A percentile compares a stretch with the other conserved stretches of the same genome.
phyloP scores from a whole-genome alignment of 1,140 invertebrate genomes.

The Tetragonula clypearis region DNA sequence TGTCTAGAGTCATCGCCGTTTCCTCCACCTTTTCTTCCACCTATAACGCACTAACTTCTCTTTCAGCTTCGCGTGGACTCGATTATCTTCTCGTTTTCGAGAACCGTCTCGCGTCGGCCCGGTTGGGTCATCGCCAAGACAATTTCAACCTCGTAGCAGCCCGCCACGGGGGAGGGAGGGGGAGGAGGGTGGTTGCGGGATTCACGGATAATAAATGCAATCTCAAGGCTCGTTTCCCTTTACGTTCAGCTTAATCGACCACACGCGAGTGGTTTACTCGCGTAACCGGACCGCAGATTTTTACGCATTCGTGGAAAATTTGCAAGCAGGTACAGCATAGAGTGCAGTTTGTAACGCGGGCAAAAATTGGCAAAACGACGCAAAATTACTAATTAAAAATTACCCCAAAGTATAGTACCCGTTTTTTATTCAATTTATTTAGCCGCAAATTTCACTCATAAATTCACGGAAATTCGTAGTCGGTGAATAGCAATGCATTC shows the following conservation, averaged over 20 bases:
- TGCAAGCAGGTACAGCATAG: background rate
- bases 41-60: slow-evolving; percentile 58
- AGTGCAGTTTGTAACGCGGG: background rate
- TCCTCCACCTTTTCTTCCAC: background rate
- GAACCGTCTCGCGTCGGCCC: slow-evolving; percentile 16
- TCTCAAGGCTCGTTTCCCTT: slow-evolving; percentile 49
- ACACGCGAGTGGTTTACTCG: background rate
- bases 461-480: no score
- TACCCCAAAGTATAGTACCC: no score
- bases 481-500: no score
- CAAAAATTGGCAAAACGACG: background rate
- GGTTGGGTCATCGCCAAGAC: slow-evolving; percentile 61
- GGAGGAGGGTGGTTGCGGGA: background rate
- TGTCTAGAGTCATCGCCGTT: slow-evolving; percentile 40
- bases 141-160: slow-evolving; percentile 50
- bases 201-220: slow-evolving; percentile 65
- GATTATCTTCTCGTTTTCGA: slow-evolving; percentile 69
- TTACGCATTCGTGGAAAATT: background rate
- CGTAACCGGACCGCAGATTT: background rate
- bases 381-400: background rate
- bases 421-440: no score
- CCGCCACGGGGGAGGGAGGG: background rate
- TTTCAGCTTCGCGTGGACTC: slow-evolving; percentile 64
- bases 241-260: slow-evolving; percentile 25
- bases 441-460: no score